These are phyloP conservation scores for Andrena cerasifolii DNA, from an alignment of 1,140 invertebrate genomes.

Conservation along the genomic window DNA sequence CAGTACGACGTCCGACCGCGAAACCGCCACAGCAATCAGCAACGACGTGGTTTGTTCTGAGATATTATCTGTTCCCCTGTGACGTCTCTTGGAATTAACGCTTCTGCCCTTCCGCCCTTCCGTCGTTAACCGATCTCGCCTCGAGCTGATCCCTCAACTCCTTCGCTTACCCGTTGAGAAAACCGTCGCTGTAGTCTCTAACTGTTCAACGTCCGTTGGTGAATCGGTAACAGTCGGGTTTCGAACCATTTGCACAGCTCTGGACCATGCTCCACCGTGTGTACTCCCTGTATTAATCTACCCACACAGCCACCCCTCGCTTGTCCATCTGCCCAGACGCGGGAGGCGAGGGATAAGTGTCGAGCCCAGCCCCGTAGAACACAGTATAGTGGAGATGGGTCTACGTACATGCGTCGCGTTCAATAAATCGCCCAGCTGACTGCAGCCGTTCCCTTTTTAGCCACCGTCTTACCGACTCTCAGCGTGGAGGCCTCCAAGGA, in stretches of 20 bases:
- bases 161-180: too few relatives aligned
- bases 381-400: not conserved
- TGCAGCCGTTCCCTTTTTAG: conserved; percentile 66
- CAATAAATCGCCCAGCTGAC: too few relatives aligned
- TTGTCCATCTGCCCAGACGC: not conserved
- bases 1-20: conserved; percentile 83
- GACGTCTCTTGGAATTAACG: conserved; percentile 57
- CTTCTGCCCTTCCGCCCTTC: conserved; percentile 2
- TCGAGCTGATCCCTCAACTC: not conserved
- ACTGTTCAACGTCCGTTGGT: not conserved
- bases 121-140: not conserved
- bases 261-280: not conserved
- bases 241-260: not conserved
- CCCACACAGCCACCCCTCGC: not conserved
- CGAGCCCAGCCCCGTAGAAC: not conserved
- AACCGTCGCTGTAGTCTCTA: too few relatives aligned
- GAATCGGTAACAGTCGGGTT: not conserved
- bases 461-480: conserved; percentile 76
- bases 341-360: not conserved
- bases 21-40: conserved; percentile 75
- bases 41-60: conserved; percentile 80
- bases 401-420: not conserved
- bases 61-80: conserved; percentile 76
- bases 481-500: conserved; percentile 83
- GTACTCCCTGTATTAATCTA: not conserved